Evolutionary conservation across 2,113 vertebrate species (phyloP), one percentile per base, ranked within the genome.

Genomic region (Cygnus atratus): DNA sequence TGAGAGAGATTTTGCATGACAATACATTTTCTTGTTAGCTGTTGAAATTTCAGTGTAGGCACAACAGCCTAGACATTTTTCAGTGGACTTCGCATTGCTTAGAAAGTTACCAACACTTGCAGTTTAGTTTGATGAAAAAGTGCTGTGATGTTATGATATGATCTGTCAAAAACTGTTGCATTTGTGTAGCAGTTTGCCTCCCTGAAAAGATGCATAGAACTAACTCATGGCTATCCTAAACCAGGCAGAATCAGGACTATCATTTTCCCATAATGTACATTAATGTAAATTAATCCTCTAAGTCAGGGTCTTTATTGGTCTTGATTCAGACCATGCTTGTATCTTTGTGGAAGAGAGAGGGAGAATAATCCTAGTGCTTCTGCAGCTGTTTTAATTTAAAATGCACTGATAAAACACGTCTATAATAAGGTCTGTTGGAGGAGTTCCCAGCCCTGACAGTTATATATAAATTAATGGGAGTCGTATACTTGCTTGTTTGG

Each of bases 391-490:
- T 95, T 86, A 88, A 86, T 97, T 93, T 96, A 97, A 90, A 91
- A 18, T 95, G 52, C 62, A 62, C 55, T 84, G 86, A 93, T 95
- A 74, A 85, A 96, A 96, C 72, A 94, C 77, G 78, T 87, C 91
- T 75, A 94, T 92, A 92, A 92, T 96, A 88, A 96, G 86, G 85
- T 63, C 87, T 89, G 21, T 61, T 96, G 95, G 92, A 96, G 85
- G n/a, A 73, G 84, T 94, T 96, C 84, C 84, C 92, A 93, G 86
- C 26, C 68, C 67, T 52, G n/a, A 88, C 83, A 83, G 80, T 84
- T 96, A 95, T 91, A 80, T 97, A 62, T 85, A 92, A 96, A 96
- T 93, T 95, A 93, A 96, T 93, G 65, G 71, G 52, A 93, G 55
- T 79, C 68, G 5, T 82, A 92, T 80, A 80, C 57, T 87, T 50